A percentile compares a stretch with the other conserved stretches of the same genome.
These are phyloP conservation scores for Atta colombica DNA, from an alignment of 1,140 invertebrate genomes.

Conservation along the genomic window DNA sequence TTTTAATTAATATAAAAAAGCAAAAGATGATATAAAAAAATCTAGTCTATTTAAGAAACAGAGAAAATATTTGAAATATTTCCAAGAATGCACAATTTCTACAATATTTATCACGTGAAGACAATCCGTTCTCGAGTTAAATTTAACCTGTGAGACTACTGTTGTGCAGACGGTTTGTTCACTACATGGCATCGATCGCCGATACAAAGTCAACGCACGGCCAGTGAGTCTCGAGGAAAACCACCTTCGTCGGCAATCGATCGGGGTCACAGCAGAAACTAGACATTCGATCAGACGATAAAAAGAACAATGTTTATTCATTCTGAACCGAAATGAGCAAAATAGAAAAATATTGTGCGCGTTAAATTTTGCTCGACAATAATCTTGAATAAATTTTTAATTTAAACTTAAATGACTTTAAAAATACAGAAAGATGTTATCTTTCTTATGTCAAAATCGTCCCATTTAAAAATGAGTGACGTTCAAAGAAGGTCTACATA, in stretches of 20 bases:
- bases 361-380: neutral
- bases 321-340: neutral
- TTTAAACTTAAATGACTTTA: no score
- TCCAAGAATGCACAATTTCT: neutral
- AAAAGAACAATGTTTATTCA: constrained; percentile 26
- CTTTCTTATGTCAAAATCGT: neutral
- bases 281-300: neutral
- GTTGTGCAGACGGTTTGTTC: constrained; percentile 39
- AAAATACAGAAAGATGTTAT: neutral
- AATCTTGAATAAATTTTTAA: neutral
- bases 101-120: neutral
- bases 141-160: constrained; percentile 17
- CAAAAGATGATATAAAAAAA: neutral
- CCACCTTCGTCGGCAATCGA: constrained; percentile 61
- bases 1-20: neutral
- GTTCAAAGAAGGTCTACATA: neutral
- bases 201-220: constrained; percentile 66
- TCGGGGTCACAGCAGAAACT: constrained; percentile 68
- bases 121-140: constrained; percentile 2
- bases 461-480: neutral
- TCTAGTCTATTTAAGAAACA: neutral
- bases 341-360: neutral
- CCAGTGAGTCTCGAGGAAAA: constrained; percentile 43
- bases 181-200: constrained; percentile 43
- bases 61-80: neutral